Evolutionary conservation across 30 jellyfish, hydroid and myxozoan genomes (phyloP), one percentile per base, ranked within the genome.

Genomic region (Chironex yamaguchii): DNA sequence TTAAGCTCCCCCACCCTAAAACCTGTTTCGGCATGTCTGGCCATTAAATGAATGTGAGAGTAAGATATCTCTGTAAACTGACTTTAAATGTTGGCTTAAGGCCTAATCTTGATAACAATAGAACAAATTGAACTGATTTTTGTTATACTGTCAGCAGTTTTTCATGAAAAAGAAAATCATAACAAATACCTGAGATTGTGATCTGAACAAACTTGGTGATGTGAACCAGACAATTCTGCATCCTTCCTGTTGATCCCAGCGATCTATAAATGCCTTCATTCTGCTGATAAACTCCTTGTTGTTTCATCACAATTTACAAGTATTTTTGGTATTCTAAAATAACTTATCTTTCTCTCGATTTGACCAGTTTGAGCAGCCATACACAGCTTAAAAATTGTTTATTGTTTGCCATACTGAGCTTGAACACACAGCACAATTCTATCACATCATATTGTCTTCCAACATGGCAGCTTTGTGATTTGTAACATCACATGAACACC

Each of bases 301-400:
- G 29, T 14, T 14, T 64, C 77, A 26, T 64, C 77, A 28, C 77
- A 64, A 64, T 64, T 23, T 23, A 28, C 77, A n/a, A n/a, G n/a
- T n/a, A n/a, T n/a, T n/a, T n/a, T 64, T 25, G 77, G 30, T 14
- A 36, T 50, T 23, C 26, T 24, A 64, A 58, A 64, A 64, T 24
- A 25, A 14, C 48, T 64, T 64, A 64, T 64, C 77, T 28, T 64
- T 64, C 30, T 64, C 77, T 28, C 77, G 35, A 28, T 28, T 28
- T 64, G 77, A 23, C 14, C 77, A 14, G 30, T 64, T 64, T 64
- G 77, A 64, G 77, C 77, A 64, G 77, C 77, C 77, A 64, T 64
- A 64, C 26, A 64, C 77, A 21, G 77, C 77, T 24, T 23, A 64
- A 58, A 58, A 58, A 22, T 58, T 58, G 24, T 13, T 31, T 31